Base-by-base conservation (phyloP, 2,888 invertebrate species). In the Apoda limacodes region DNA sequence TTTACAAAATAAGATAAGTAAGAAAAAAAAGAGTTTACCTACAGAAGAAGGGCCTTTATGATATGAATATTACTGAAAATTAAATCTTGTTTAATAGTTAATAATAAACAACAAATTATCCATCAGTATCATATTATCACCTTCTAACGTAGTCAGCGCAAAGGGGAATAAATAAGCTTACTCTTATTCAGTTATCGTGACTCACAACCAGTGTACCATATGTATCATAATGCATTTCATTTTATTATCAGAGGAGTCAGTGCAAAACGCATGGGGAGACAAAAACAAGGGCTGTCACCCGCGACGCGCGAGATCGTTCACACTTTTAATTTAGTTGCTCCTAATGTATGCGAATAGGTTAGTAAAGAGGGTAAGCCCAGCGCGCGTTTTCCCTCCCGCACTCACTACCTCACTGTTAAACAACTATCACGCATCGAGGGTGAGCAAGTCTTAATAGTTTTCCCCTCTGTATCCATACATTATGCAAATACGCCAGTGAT, bases 401-500 rank as follows among this genome's bases (percentile, higher is more conserved):
- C 54, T 55, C 61, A 55, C 61, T 64, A 52, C 58, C 62, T 61
- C 51, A 50, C 66, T 60, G 66, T 70, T 74, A 71, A 72, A 76
- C 70, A 70, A 74, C 75, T 76, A 78, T 75, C 71, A 71, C 58
- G 53, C 60, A 40, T 52, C 43, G 56, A 65, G 74, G 70, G 74
- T 66, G 70, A 62, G 55, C 53, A 57, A 54, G 57, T 68, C 65
- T 72, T 75, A 74, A 78, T 76, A 78, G 78, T 75, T 75, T 66
- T 63, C 70, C 74, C 75, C 74, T 68, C 63, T 59, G 58, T 52
- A 62, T 64, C 66, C 71, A 72, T 74, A 72, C 70, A 78, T 80
- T 78, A 80, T 80, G 78, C 76, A 78, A 78, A 80, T 80, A 59
- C 64, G 69, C 59, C 64, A 74, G 76, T 75, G 78, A 80, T 78